These are phyloP conservation scores for Mormyrus proboscirostris DNA, from an alignment of 2,797 vertebrate genomes.

Conservation along the genomic window DNA sequence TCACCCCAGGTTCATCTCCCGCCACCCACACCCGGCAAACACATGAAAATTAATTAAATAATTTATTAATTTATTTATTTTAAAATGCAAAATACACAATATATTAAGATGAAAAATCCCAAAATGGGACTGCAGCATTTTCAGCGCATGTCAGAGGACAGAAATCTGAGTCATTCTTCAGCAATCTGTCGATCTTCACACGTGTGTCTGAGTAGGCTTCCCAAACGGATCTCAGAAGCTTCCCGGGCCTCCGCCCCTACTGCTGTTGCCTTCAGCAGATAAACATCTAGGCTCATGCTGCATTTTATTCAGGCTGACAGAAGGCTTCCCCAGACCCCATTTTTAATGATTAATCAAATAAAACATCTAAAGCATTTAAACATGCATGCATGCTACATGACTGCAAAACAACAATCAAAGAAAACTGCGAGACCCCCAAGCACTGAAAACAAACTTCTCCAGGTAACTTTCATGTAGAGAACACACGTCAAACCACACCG, in stretches of 20 bases:
- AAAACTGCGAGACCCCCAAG: not conserved
- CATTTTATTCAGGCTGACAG: not conserved
- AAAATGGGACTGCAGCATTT: not conserved
- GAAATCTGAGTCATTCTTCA: not conserved
- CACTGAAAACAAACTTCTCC: not conserved
- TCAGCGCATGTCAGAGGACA: not conserved
- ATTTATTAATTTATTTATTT: too few species aligned
- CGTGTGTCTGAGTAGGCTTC: not conserved
- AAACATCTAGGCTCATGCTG: not conserved
- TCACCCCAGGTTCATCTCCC: not conserved
- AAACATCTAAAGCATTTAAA: not conserved
- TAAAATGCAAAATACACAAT: not conserved
- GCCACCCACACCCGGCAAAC: not conserved
- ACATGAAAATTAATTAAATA: not conserved
- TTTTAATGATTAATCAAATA: not conserved
- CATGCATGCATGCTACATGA: not conserved
- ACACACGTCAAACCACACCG: not conserved
- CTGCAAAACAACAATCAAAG: not conserved
- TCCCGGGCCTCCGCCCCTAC: not conserved
- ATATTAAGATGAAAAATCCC: not conserved
- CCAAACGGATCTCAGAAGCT: not conserved
- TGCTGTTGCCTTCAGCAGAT: not conserved
- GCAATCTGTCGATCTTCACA: not conserved
- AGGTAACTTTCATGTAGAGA: not conserved
- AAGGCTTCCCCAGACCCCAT: not conserved